A percentile compares a stretch with the other conserved stretches of the same genome.
These are phyloP conservation scores for Aurelia coerulea DNA, from an alignment of 30 jellyfish, hydroid and myxozoan species.

Conservation along the genomic window DNA sequence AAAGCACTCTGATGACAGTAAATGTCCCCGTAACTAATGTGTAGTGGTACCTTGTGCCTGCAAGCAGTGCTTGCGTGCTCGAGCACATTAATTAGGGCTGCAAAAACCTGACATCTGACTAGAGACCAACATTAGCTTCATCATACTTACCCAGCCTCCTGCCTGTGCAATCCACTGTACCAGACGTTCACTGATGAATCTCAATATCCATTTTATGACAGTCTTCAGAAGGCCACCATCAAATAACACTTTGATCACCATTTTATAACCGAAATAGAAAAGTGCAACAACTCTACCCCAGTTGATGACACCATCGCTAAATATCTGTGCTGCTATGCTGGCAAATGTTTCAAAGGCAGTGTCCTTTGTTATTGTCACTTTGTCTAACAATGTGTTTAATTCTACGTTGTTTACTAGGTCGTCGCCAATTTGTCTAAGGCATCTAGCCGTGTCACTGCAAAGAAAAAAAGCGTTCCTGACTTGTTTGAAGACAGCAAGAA, in stretches of 20 bases:
- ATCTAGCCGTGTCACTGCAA: conserved; percentile 76
- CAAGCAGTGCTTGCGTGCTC: no score
- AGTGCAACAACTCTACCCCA: conserved; percentile 95
- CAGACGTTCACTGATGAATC: conserved; percentile 70
- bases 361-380: conserved; percentile 60
- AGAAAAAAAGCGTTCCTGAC: background rate
- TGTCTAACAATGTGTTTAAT: conserved; percentile 53
- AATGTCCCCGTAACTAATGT: no score
- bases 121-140: background rate
- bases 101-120: no score
- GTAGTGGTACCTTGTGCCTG: background rate
- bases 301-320: conserved; percentile 90
- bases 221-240: conserved; percentile 62
- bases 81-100: no score
- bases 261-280: conserved; percentile 80
- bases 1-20: no score
- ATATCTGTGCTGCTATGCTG: conserved; percentile 76
- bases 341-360: conserved; percentile 86
- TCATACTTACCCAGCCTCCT: conserved; percentile 95
- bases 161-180: conserved; percentile 85
- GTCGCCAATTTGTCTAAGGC: conserved; percentile 89
- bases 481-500: background rate
- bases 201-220: conserved; percentile 75
- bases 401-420: conserved; percentile 56
- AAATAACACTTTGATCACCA: conserved; percentile 70